Percentiles rank a stretch among this genome's conserved stretches.
These are phyloP conservation scores for Accipiter cooperii DNA, from an alignment of 2,113 vertebrate species.

Conservation along the genomic window DNA sequence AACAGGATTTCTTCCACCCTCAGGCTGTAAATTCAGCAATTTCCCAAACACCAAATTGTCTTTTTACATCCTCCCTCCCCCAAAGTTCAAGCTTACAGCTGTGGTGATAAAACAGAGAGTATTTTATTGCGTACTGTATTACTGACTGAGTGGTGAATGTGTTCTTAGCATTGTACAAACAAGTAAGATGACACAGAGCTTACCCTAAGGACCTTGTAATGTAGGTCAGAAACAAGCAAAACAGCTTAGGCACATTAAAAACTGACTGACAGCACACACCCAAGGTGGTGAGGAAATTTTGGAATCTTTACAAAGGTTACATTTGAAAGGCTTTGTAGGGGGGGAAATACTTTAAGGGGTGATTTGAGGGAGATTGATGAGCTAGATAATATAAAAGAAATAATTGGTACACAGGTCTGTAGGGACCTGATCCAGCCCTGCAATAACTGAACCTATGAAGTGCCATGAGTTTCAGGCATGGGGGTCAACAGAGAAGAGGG, in stretches of 20 bases:
- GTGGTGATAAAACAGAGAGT: not conserved
- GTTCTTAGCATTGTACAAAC: not conserved
- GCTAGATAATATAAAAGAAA: not conserved
- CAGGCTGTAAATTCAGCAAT: not conserved
- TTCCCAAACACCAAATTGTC: not conserved
- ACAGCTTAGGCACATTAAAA: not conserved
- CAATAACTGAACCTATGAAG: not conserved
- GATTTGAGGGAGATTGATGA: not conserved
- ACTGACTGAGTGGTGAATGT: not conserved
- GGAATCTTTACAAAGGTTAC: not conserved
- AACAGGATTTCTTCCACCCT: not conserved
- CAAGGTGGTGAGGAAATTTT: not conserved
- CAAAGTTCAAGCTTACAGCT: not conserved
- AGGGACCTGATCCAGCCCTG: not conserved
- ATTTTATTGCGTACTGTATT: not conserved
- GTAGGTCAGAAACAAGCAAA: not conserved
- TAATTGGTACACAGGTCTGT: not conserved
- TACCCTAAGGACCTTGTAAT: not conserved
- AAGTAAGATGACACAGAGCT: not conserved
- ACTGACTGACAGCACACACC: not conserved
- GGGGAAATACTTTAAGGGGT: not conserved
- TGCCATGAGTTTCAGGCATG: not conserved
- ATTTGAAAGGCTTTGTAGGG: not conserved
- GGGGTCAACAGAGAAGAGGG: not conserved
- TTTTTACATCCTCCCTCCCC: not conserved